phyloP scores from a whole-genome alignment of 2,797 vertebrate genomes.

The Xerus rutilus region DNA sequence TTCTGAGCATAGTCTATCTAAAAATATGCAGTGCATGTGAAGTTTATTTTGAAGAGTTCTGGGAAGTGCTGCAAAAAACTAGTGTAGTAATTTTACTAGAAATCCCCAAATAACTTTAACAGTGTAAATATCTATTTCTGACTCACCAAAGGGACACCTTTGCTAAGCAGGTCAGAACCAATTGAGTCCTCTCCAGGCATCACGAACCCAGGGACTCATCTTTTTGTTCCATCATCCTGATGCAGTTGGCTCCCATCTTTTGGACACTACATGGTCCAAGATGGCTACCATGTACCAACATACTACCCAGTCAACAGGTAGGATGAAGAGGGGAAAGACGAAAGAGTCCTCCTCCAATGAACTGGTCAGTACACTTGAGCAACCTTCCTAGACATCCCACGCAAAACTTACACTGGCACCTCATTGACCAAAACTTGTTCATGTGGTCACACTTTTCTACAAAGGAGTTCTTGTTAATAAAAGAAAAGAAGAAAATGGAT shows the following conservation, averaged over 20 bases:
- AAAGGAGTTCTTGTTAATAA: neutral
- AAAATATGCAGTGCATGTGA: conserved; percentile 42
- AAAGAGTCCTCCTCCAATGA: neutral
- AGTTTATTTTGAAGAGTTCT: conserved; percentile 57
- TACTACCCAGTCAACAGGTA: neutral
- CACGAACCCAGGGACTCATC: neutral
- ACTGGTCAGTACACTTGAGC: neutral
- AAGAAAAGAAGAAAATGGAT: neutral
- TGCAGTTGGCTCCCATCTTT: neutral
- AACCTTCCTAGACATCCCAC: neutral
- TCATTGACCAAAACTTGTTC: neutral
- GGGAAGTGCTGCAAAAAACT: neutral
- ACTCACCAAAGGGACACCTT: neutral
- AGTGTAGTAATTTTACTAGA: neutral
- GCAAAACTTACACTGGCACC: neutral
- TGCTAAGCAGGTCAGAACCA: too few relatives aligned
- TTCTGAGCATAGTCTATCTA: conserved; percentile 16
- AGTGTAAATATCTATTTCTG: conserved; percentile 27
- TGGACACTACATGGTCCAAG: neutral
- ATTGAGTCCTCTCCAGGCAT: neutral
- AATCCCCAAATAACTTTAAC: conserved; percentile 42
- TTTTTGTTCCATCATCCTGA: neutral
- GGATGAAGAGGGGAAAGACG: neutral
- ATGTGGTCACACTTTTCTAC: neutral
- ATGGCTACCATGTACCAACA: neutral